Percentiles rank a stretch among this genome's conserved stretches.
Conservation (phyloP, 2,113 vertebrate species). For the Saiga tatarica region DNA sequence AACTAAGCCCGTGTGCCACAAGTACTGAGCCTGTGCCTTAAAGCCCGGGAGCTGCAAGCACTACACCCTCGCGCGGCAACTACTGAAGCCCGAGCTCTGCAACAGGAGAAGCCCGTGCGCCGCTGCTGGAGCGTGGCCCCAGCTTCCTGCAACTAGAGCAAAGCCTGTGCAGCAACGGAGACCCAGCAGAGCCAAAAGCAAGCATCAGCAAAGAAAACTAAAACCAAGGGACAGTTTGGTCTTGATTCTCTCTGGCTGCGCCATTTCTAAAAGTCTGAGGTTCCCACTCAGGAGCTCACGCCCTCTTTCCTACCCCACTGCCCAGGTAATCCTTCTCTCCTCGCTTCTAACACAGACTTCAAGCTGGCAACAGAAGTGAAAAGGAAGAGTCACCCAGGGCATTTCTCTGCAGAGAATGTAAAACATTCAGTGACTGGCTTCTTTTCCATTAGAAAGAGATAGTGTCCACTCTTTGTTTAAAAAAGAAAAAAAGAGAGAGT, state of each 20-base stretch:
- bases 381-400: not conserved
- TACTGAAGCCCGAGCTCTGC: rapidly evolving
- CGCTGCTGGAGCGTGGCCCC: rapidly evolving
- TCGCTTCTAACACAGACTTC: not conserved
- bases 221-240: not conserved
- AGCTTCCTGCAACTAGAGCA: not conserved
- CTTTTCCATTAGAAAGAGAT: not conserved
- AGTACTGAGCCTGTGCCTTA: not conserved
- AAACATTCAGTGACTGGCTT: not conserved
- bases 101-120: rapidly evolving
- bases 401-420: not conserved
- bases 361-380: not conserved
- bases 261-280: rapidly evolving
- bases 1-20: rapidly evolving
- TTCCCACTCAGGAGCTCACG: not conserved
- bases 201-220: not conserved
- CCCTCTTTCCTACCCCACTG: too few relatives aligned
- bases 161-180: rapidly evolving
- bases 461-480: constrained; percentile 28
- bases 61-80: not conserved
- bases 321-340: not conserved
- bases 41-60: not conserved
- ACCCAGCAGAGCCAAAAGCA: not conserved
- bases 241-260: not conserved
- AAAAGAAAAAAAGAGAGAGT: not conserved